phyloP scores from a whole-genome alignment of 2,888 invertebrate genomes.

The Dyspetes luteomarginatus region DNA sequence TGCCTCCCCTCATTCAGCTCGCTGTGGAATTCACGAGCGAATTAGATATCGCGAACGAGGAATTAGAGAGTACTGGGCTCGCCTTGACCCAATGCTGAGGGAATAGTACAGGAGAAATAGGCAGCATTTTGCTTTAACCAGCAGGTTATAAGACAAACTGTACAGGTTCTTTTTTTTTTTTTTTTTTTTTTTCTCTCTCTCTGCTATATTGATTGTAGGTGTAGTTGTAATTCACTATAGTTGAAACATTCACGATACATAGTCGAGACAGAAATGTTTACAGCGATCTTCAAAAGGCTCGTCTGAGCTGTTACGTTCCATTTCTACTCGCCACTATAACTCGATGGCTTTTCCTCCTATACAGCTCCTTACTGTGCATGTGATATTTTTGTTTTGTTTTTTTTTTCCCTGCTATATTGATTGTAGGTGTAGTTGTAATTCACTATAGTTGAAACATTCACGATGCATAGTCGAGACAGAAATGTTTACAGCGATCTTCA shows the following conservation, averaged over 20 bases:
- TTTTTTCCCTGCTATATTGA: too few species aligned
- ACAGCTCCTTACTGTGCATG: too few species aligned
- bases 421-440: too few species aligned
- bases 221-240: not conserved
- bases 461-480: too few species aligned
- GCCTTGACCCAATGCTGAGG: slow-evolving; percentile 66
- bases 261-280: not conserved
- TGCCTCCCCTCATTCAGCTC: slow-evolving; percentile 15
- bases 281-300: too few species aligned
- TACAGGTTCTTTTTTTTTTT: too few species aligned
- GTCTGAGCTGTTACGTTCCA: too few species aligned
- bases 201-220: not conserved
- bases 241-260: too few species aligned
- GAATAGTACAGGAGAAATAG: slow-evolving; percentile 32
- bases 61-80: slow-evolving; percentile 67
- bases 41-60: slow-evolving; percentile 58
- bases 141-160: not conserved
- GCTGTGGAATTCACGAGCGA: slow-evolving; percentile 49
- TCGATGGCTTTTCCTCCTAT: too few species aligned
- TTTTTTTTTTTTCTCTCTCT: not conserved
- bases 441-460: not conserved
- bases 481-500: not conserved
- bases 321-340: too few species aligned
- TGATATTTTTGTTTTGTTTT: too few species aligned
- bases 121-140: not conserved